These are phyloP conservation scores for Orchesellides sinensis DNA, from an alignment of 2,888 invertebrate genomes.

Conservation along the genomic window DNA sequence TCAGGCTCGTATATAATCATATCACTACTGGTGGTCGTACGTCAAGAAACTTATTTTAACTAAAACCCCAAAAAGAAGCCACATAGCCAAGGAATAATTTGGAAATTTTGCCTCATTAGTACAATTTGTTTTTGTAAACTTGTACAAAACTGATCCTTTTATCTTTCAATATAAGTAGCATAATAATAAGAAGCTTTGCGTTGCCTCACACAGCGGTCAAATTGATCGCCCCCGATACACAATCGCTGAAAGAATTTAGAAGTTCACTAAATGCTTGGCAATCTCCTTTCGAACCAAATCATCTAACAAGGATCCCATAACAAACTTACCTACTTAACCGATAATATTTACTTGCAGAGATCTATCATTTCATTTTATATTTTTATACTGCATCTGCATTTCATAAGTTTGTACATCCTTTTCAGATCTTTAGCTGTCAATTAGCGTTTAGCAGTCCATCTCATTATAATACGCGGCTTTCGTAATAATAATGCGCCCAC, in stretches of 20 bases:
- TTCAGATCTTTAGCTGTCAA: constrained; percentile 56
- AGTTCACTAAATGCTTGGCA: background rate
- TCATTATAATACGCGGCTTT: constrained; percentile 16
- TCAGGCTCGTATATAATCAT: constrained; percentile 7
- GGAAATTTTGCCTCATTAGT: constrained; percentile 57
- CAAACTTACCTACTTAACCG: constrained; percentile 27
- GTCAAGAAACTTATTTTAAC: constrained; percentile 33
- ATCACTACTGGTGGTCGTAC: constrained; percentile 59
- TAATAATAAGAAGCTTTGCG: constrained; percentile 9
- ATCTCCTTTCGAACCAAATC: constrained; percentile 5
- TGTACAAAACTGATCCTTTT: constrained; percentile 19
- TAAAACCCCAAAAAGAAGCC: constrained; percentile 12
- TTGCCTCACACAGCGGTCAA: constrained; percentile 55
- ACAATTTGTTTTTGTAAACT: constrained; percentile 52
- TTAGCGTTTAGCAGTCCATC: constrained; percentile 50
- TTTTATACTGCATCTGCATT: background rate
- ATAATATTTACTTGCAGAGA: constrained; percentile 36
- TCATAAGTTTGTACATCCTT: background rate
- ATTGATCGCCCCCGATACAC: constrained; percentile 40
- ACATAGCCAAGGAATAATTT: constrained; percentile 51
- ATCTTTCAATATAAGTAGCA: constrained; percentile 15
- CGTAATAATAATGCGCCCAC: too few relatives aligned
- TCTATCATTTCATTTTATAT: constrained; percentile 6
- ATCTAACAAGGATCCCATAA: constrained; percentile 1
- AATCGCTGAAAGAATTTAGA: background rate